These are phyloP conservation scores for Magallana nippona DNA, from an alignment of 2,888 invertebrate genomes.

Conservation along the genomic window DNA sequence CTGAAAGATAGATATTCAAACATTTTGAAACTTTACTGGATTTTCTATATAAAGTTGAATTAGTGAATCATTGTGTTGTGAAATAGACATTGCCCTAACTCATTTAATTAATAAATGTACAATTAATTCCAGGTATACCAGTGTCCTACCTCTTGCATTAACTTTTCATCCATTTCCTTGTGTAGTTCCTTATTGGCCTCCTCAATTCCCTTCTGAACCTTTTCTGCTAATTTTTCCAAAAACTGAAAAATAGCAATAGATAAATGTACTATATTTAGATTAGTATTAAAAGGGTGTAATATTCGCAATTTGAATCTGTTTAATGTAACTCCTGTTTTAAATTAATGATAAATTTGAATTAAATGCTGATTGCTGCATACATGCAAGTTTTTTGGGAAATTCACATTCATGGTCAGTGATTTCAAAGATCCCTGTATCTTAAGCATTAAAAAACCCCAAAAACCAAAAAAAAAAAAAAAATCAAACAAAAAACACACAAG, in stretches of 20 bases:
- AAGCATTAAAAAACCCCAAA: too few relatives aligned
- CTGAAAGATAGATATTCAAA: constrained; percentile 63
- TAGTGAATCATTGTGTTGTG: not conserved
- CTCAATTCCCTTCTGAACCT: constrained; percentile 93
- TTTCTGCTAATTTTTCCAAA: constrained; percentile 96
- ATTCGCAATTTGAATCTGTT: too few relatives aligned
- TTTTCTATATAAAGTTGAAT: not conserved
- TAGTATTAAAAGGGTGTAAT: too few relatives aligned
- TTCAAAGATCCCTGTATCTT: too few relatives aligned
- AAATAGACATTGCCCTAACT: not conserved
- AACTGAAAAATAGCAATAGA: constrained; percentile 82
- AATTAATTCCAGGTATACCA: not conserved
- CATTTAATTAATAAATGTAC: not conserved
- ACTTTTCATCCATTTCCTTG: constrained; percentile 92
- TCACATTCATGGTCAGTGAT: too few relatives aligned
- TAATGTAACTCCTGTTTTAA: too few relatives aligned
- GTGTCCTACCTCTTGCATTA: constrained; percentile 89
- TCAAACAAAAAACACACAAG: too few relatives aligned
- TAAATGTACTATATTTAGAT: too few relatives aligned
- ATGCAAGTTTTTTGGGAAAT: too few relatives aligned
- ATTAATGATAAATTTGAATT: too few relatives aligned
- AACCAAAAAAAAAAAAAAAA: too few relatives aligned
- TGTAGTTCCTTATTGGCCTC: constrained; percentile 94
- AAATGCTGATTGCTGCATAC: too few relatives aligned
- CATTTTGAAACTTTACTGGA: not conserved